These are phyloP conservation scores for Megaleporinus macrocephalus DNA, from an alignment of 2,113 vertebrate genomes.

Conservation along the genomic window DNA sequence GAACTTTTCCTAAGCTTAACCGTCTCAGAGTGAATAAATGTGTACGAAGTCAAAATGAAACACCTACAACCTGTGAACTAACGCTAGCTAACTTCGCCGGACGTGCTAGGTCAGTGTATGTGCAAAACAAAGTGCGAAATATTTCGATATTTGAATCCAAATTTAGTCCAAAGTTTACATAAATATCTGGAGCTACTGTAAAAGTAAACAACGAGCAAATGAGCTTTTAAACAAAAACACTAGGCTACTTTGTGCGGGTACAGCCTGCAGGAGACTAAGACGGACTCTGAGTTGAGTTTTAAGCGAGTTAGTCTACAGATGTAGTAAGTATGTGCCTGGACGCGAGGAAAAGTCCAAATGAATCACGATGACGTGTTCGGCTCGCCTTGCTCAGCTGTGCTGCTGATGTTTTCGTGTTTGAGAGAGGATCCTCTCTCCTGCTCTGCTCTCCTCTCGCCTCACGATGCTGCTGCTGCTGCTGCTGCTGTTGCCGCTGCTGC, in stretches of 20 bases:
- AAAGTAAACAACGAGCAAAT: too few relatives aligned
- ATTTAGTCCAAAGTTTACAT: not conserved
- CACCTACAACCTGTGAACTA: too few relatives aligned
- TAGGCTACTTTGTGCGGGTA: not conserved
- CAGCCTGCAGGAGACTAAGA: not conserved
- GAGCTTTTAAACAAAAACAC: not conserved
- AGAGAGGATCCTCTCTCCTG: conserved; percentile 17
- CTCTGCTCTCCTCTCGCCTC: conserved; percentile 36
- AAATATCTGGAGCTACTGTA: too few relatives aligned
- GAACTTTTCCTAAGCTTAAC: not conserved
- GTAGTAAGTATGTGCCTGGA: conserved; percentile 28
- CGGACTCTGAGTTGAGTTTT: not conserved
- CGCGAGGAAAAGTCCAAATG: conserved; percentile 50
- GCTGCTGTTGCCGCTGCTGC: conserved; percentile 37
- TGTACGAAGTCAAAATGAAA: too few relatives aligned
- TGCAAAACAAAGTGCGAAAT: not conserved
- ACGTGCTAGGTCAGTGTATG: too few relatives aligned
- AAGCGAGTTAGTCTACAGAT: not conserved
- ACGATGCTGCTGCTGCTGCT: conserved; percentile 34
- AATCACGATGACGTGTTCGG: conserved; percentile 49
- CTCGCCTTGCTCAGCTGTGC: conserved; percentile 47
- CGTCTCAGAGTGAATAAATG: not conserved
- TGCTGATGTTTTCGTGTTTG: conserved; percentile 54
- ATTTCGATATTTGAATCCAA: not conserved
- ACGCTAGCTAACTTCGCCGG: too few relatives aligned